Conservation (phyloP, 2,797 vertebrate species). For the Mus minutoides region DNA sequence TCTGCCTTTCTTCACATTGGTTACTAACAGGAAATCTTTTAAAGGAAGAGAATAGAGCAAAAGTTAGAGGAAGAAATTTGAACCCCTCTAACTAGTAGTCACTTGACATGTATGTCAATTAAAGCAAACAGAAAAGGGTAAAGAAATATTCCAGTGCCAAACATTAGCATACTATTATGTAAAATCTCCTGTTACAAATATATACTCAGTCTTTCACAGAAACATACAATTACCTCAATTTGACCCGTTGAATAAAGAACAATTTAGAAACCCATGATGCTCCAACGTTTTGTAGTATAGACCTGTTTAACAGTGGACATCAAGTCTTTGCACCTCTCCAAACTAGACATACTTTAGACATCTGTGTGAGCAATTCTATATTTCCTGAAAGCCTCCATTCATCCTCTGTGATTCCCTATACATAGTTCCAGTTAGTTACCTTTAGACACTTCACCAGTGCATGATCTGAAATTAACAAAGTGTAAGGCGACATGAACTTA, state of each 20-base stretch:
- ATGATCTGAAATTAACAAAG: neutral
- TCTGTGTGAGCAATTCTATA: neutral
- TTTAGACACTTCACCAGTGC: neutral
- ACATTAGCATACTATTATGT: slow-evolving; percentile 32
- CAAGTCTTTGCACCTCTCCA: slow-evolving; percentile 48
- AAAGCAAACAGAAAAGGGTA: slow-evolving; percentile 43
- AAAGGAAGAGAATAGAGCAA: slow-evolving; percentile 54
- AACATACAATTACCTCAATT: slow-evolving; percentile 53
- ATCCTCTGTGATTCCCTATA: neutral
- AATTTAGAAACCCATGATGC: slow-evolving; percentile 26
- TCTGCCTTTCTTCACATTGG: slow-evolving; percentile 39
- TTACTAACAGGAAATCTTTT: slow-evolving; percentile 46
- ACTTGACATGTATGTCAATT: slow-evolving; percentile 16
- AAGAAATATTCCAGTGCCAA: neutral
- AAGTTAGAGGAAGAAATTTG: slow-evolving; percentile 62
- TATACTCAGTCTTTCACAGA: slow-evolving; percentile 12
- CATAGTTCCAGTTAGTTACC: neutral
- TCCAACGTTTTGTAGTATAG: slow-evolving; percentile 19
- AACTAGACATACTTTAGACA: slow-evolving; percentile 41
- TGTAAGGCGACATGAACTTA: neutral
- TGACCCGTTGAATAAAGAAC: slow-evolving; percentile 30
- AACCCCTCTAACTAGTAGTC: slow-evolving; percentile 14
- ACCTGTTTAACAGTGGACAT: slow-evolving; percentile 12
- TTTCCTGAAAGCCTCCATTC: neutral
- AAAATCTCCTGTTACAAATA: neutral